Conservation (phyloP, 2,888 invertebrate genomes). For the Dasypolia templi region DNA sequence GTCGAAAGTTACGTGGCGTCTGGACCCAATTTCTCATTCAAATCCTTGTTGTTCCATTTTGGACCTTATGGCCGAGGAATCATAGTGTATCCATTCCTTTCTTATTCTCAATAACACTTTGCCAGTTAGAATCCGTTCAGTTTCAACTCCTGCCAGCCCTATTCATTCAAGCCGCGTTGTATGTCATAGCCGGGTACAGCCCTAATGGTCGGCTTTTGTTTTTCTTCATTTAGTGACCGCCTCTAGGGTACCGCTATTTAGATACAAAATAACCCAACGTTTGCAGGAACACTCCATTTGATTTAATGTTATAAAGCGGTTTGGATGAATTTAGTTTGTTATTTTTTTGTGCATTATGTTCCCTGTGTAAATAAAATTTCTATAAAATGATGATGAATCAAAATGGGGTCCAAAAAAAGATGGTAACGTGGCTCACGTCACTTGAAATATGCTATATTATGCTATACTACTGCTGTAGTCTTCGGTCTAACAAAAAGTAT, state of each 20-base stretch:
- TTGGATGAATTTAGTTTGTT: slow-evolving; percentile 49
- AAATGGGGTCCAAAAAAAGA: neutral
- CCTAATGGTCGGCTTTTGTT: slow-evolving; percentile 84
- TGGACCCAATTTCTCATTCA: slow-evolving; percentile 25
- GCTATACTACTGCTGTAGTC: neutral
- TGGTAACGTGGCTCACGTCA: neutral
- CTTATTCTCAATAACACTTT: neutral
- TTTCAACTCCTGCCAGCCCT: slow-evolving; percentile 61
- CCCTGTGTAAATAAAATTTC: neutral
- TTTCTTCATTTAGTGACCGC: slow-evolving; percentile 82
- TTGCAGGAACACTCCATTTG: slow-evolving; percentile 66
- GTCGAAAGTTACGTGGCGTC: slow-evolving; percentile 38
- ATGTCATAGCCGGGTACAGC: slow-evolving; percentile 76
- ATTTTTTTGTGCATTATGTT: slow-evolving; percentile 46
- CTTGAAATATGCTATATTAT: too few relatives aligned
- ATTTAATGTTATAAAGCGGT: slow-evolving; percentile 66
- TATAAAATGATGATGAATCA: neutral
- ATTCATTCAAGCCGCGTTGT: slow-evolving; percentile 69
- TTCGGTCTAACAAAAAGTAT: neutral
- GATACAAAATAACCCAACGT: slow-evolving; percentile 76
- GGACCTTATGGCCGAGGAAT: neutral
- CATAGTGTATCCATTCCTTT: too few relatives aligned
- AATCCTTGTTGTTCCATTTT: slow-evolving; percentile 2
- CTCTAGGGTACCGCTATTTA: slow-evolving; percentile 69
- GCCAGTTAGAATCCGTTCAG: slow-evolving; percentile 1